Conservation (phyloP, 2,888 invertebrate species). For the Lacanobia oleracea region DNA sequence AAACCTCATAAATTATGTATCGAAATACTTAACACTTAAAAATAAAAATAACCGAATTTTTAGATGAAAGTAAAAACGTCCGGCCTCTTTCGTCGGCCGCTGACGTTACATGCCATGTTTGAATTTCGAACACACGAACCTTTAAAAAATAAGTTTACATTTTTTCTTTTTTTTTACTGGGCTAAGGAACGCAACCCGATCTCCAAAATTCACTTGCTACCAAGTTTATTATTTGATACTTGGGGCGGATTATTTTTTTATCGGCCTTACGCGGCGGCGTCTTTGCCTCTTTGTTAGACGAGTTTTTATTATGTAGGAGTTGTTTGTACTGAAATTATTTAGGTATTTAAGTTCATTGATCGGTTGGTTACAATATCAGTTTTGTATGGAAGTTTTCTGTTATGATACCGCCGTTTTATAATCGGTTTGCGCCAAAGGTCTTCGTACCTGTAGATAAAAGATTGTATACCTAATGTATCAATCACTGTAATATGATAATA, state of each 20-base stretch:
- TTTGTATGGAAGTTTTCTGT: conserved; percentile 33
- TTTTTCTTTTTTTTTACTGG: conserved; percentile 68
- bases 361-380: conserved; percentile 49
- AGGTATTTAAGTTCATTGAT: conserved; percentile 74
- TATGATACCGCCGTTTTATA: conserved; percentile 47
- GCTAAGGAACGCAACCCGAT: conserved; percentile 85
- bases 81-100: conserved; percentile 81
- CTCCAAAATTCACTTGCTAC: conserved; percentile 90
- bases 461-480: conserved; percentile 2
- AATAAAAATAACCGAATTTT: conserved; percentile 53
- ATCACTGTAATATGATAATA: neutral
- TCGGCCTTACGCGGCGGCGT: conserved; percentile 82
- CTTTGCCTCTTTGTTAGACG: conserved; percentile 82
- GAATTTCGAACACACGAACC: conserved; percentile 84
- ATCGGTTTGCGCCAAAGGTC: conserved; percentile 22
- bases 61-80: conserved; percentile 81
- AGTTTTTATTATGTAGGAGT: conserved; percentile 79
- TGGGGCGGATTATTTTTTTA: conserved; percentile 83
- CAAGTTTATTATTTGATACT: conserved; percentile 91
- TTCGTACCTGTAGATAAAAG: conserved; percentile 13
- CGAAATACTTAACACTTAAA: conserved; percentile 48
- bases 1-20: conserved; percentile 56
- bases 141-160: conserved; percentile 73
- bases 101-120: conserved; percentile 87
- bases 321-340: conserved; percentile 76